phyloP scores from a whole-genome alignment of 1,140 invertebrate genomes.

The Leguminivora glycinivorella region DNA sequence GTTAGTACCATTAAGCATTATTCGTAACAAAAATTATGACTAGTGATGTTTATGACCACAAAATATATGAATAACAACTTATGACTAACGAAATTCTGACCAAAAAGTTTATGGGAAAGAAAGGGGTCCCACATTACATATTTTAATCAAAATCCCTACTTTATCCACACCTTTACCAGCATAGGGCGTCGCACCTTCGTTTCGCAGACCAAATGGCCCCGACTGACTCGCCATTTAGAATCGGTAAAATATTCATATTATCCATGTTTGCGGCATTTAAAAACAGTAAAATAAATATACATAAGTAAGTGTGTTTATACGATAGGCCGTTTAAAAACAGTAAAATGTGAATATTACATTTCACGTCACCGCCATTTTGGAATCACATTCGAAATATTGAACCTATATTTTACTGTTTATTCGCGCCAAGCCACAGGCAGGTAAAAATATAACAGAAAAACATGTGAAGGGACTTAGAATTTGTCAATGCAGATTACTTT shows the following conservation, averaged over 20 bases:
- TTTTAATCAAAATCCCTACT: constrained; percentile 39
- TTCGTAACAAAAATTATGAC: no score
- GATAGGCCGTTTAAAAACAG: constrained; percentile 16
- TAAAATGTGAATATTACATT: constrained; percentile 41
- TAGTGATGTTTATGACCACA: no score
- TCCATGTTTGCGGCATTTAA: constrained; percentile 14
- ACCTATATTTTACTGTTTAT: constrained; percentile 15
- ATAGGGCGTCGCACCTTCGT: not conserved
- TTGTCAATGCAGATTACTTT: no score
- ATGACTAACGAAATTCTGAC: no score
- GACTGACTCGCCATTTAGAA: constrained; percentile 36
- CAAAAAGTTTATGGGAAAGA: no score
- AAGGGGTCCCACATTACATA: no score
- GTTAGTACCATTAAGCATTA: no score
- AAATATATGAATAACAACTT: no score
- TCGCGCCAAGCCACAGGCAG: constrained; percentile 32
- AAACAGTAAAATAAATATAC: constrained; percentile 1
- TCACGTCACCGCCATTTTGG: not conserved
- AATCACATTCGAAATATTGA: not conserved
- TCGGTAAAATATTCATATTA: constrained; percentile 41
- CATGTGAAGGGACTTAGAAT: no score
- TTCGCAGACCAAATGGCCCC: not conserved
- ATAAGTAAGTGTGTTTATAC: not conserved
- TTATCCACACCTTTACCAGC: constrained; percentile 30
- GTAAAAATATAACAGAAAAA: not conserved